Evolutionary conservation across 2,888 invertebrate genomes (phyloP).

Genomic region (Lepidochitona cinerea): DNA sequence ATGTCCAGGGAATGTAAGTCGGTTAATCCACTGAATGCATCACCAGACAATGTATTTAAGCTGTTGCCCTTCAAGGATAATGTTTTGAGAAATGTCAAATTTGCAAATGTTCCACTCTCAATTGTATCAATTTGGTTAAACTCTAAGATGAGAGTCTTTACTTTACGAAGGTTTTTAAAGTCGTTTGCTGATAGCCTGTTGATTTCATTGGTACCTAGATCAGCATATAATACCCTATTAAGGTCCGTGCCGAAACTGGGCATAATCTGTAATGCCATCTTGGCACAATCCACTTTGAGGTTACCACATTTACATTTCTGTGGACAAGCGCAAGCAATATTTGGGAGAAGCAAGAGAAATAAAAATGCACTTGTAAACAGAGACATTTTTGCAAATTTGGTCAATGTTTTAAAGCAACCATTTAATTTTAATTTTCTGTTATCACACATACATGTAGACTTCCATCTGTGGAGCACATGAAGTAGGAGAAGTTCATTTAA

Average conservation of each 20-base stretch:
- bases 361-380: too few species aligned
- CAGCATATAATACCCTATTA: conserved; percentile 9
- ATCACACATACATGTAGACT: too few species aligned
- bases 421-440: too few species aligned
- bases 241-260: conserved; percentile 27
- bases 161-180: conserved; percentile 19
- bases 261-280: conserved; percentile 28
- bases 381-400: too few species aligned
- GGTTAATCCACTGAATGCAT: conserved; percentile 78
- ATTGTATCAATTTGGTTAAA: conserved; percentile 26
- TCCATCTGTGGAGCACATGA: too few species aligned
- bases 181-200: conserved; percentile 11
- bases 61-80: conserved; percentile 82
- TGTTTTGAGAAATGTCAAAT: conserved; percentile 26
- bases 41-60: conserved; percentile 77
- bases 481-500: too few species aligned
- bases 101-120: conserved; percentile 23
- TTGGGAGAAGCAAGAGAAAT: too few species aligned
- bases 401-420: too few species aligned
- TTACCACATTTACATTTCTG: conserved; percentile 12
- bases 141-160: conserved; percentile 21
- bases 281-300: conserved; percentile 30
- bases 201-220: conserved; percentile 31
- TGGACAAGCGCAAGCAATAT: background rate
- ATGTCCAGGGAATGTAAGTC: conserved; percentile 75